Evolutionary conservation across 2,888 invertebrate species (phyloP).

Genomic region (Tachina grossa): DNA sequence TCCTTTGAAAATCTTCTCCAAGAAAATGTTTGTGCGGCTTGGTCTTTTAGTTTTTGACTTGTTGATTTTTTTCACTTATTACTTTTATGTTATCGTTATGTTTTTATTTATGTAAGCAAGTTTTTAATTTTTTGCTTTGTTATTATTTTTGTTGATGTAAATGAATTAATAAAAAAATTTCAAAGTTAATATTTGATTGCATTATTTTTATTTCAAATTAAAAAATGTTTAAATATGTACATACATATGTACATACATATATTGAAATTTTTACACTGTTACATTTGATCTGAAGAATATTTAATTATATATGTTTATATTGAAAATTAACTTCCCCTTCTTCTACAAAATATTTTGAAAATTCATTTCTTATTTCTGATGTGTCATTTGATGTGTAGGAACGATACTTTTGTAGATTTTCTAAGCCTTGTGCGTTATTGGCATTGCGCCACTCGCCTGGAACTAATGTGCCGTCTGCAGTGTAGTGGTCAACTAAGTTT

Average conservation of each 20-base stretch:
- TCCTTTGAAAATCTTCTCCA: slow-evolving; percentile 20
- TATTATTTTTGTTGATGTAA: slow-evolving; percentile 12
- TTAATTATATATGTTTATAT: too few species aligned
- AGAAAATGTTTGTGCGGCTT: slow-evolving; percentile 16
- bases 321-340: too few species aligned
- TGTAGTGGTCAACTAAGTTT: too few species aligned
- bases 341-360: too few species aligned
- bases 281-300: background rate
- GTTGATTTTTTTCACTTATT: slow-evolving; percentile 18
- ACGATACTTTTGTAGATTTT: too few species aligned
- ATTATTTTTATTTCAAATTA: slow-evolving; percentile 8
- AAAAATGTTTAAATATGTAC: background rate
- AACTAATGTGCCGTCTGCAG: too few species aligned
- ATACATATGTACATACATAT: background rate
- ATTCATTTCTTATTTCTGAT: too few species aligned
- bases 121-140: slow-evolving; percentile 3
- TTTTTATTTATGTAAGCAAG: too few species aligned
- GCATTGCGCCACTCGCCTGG: too few species aligned
- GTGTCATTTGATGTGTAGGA: too few species aligned
- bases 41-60: slow-evolving; percentile 23
- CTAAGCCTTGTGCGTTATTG: too few species aligned
- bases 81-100: too few species aligned
- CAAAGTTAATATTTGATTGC: slow-evolving; percentile 7
- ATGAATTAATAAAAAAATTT: slow-evolving; percentile 1
- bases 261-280: background rate